These are phyloP conservation scores for Catonia carolina DNA, from an alignment of 2,888 invertebrate genomes.

Conservation along the genomic window DNA sequence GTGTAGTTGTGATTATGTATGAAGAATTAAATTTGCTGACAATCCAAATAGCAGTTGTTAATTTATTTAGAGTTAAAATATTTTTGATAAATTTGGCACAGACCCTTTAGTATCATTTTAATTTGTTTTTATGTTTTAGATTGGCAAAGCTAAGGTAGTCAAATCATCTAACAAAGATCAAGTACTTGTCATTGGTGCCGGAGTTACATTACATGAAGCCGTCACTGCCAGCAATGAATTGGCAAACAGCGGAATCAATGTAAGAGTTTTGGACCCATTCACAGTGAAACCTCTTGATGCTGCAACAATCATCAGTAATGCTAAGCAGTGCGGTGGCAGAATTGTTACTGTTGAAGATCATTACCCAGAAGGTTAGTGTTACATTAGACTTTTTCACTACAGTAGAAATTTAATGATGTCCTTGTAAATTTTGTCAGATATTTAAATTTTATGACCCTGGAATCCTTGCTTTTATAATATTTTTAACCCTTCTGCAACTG, in stretches of 20 bases:
- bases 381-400: no score
- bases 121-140: constrained; percentile 40
- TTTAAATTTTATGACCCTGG: background rate
- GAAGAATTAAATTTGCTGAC: no score
- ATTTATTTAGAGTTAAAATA: no score
- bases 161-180: constrained; percentile 68
- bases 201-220: constrained; percentile 89
- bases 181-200: constrained; percentile 84
- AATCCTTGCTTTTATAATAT: no score
- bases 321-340: constrained; percentile 68
- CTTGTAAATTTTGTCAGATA: background rate
- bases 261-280: constrained; percentile 89
- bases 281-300: constrained; percentile 93
- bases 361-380: constrained; percentile 70
- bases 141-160: constrained; percentile 75
- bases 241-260: constrained; percentile 59
- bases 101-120: no score
- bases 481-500: no score
- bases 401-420: no score
- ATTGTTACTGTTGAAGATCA: constrained; percentile 96
- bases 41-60: no score
- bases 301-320: constrained; percentile 65
- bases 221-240: constrained; percentile 74
- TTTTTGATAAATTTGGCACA: no score
- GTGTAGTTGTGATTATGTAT: no score